phyloP scores from a whole-genome alignment of 2,888 invertebrate genomes.

The Coenonympha arcania region DNA sequence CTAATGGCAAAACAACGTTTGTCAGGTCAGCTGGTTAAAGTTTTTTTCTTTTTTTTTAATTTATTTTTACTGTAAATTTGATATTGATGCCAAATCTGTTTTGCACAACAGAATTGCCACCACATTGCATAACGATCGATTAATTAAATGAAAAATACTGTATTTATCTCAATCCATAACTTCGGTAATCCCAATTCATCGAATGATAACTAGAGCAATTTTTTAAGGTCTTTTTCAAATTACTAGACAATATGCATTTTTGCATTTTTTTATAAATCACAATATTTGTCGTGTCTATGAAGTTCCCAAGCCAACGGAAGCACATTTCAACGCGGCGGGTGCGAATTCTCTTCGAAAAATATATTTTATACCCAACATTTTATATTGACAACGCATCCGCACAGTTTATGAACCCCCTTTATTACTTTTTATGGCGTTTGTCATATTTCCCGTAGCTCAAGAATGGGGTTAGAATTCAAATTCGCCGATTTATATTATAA shows the following conservation, averaged over 20 bases:
- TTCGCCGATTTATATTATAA: constrained; percentile 67
- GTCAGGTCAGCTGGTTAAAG: too few species aligned
- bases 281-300: constrained; percentile 17
- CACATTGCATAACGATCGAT: too few species aligned
- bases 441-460: constrained; percentile 47
- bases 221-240: too few species aligned
- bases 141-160: too few species aligned
- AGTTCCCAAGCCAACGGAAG: constrained; percentile 26
- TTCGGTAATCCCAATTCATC: too few species aligned
- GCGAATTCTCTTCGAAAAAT: constrained; percentile 41
- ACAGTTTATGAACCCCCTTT: constrained; percentile 55
- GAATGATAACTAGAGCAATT: too few species aligned
- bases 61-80: too few species aligned
- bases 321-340: constrained; percentile 41
- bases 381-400: constrained; percentile 50
- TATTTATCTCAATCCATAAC: too few species aligned
- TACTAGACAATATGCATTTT: constrained; percentile 21
- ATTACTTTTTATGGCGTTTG: constrained; percentile 61
- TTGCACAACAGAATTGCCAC: too few species aligned
- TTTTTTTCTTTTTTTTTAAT: too few species aligned
- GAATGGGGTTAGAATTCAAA: constrained; percentile 53
- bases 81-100: too few species aligned
- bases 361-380: constrained; percentile 45
- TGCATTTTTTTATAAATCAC: not conserved
- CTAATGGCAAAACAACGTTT: too few species aligned